These are phyloP conservation scores for Ctenoplectra terminalis DNA, from an alignment of 1,140 invertebrate species.

Conservation along the genomic window DNA sequence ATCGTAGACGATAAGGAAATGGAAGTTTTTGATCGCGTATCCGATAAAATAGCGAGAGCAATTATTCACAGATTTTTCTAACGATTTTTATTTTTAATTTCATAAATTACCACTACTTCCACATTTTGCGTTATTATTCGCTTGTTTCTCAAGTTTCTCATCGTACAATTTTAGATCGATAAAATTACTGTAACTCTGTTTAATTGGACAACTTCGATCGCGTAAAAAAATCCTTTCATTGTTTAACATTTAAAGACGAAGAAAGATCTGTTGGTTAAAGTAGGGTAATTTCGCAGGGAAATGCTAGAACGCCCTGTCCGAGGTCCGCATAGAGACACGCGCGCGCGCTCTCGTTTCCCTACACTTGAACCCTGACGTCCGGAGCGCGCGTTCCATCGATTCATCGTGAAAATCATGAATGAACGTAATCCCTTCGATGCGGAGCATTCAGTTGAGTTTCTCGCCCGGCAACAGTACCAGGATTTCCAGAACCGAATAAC, in stretches of 20 bases:
- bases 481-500: neutral
- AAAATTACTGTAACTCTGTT: too few relatives aligned
- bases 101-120: too few relatives aligned
- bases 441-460: conserved; percentile 27
- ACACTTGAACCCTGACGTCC: conserved; percentile 36
- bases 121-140: too few relatives aligned
- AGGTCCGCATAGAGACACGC: conserved; percentile 5
- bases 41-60: neutral
- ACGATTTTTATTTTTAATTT: too few relatives aligned
- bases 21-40: neutral
- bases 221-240: too few relatives aligned
- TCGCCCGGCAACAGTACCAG: conserved; percentile 3
- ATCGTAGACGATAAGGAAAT: neutral
- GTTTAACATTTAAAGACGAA: neutral
- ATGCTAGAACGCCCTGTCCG: neutral
- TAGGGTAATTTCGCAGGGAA: neutral
- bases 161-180: too few relatives aligned
- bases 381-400: conserved; percentile 54
- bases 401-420: conserved; percentile 67
- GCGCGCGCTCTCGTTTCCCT: conserved; percentile 28
- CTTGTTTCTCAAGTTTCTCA: too few relatives aligned
- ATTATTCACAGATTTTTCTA: too few relatives aligned
- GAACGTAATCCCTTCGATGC: conserved; percentile 61
- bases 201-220: too few relatives aligned
- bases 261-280: neutral